Percentiles rank a stretch among this genome's conserved stretches.
These are phyloP conservation scores for Siniperca obscura DNA, from an alignment of 2,797 vertebrate genomes.

Conservation along the genomic window DNA sequence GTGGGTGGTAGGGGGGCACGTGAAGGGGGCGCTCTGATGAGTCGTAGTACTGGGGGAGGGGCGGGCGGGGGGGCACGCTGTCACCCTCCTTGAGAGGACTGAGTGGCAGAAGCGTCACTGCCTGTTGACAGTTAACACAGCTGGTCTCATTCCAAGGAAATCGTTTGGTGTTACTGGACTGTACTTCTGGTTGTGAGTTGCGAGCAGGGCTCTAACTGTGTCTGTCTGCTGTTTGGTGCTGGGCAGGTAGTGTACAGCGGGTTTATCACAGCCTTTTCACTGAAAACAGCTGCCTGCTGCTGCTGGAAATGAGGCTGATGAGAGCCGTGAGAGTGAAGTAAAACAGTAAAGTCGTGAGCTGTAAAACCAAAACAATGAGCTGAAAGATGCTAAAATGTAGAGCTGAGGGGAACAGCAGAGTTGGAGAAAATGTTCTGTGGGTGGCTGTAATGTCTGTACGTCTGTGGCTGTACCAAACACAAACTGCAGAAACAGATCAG, in stretches of 20 bases:
- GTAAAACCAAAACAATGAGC: background rate
- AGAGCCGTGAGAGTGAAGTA: background rate
- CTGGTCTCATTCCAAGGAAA: slow-evolving; percentile 31
- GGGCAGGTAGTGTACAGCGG: background rate
- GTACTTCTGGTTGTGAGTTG: background rate
- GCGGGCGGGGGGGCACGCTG: slow-evolving; percentile 92
- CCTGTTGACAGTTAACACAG: slow-evolving; percentile 70
- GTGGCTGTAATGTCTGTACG: background rate
- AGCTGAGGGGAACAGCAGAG: too few species aligned
- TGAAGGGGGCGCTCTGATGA: slow-evolving; percentile 88
- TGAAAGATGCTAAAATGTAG: background rate
- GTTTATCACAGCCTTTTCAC: background rate
- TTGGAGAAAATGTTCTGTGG: background rate
- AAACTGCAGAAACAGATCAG: background rate
- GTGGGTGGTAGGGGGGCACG: slow-evolving; percentile 87
- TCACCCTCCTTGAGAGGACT: slow-evolving; percentile 90
- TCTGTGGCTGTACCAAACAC: background rate
- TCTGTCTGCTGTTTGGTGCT: background rate
- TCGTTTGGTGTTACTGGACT: background rate
- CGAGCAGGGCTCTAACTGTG: background rate
- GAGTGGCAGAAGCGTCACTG: slow-evolving; percentile 75
- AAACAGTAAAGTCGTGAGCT: background rate
- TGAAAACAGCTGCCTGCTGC: background rate
- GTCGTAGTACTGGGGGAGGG: slow-evolving; percentile 95
- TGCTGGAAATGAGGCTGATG: background rate